Base-by-base conservation (phyloP, 1,140 invertebrate species). In the Drosophila ironensis region DNA sequence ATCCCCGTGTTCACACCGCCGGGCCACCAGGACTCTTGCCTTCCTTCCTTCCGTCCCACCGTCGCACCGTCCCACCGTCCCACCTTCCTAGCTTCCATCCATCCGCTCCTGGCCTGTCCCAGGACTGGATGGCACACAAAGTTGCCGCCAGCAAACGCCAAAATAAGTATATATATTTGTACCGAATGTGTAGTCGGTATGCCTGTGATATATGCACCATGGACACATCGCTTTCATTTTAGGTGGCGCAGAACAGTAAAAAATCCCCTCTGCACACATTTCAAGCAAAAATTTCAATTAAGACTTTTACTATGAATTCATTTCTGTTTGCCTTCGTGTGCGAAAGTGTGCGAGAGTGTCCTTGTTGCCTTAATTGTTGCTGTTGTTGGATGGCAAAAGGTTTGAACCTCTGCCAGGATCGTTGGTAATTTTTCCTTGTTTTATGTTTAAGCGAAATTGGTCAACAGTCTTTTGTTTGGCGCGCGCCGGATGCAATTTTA, bases 281-380 rank as follows among this genome's bases (percentile, higher is more conserved):
- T 73, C 50, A 54, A 66, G 78, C 73, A 84, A 84, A 84, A 84
- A 84, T 84, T 84, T 84, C 78, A 84, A 84, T 84, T 84, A 84
- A 84, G 78, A 84, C 78, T 84, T 82, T 82, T 74, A 47, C 80
- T 71, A 84, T 78, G 78, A 78, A 84, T 84, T 86, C 78, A 73
- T 78, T 84, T 72, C 52, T 70, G 45, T 57, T 60, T 51, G 60
- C 45, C 27, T 69, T 70, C 51, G 40, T 57, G 45, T 40, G 48
- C 27, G 40, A 41, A 33, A n/a, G n/a, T 47, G 27, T 52, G 53
- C 19, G 30, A 16, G 33, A 17, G 37, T 68, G 54, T 66, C 40
- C 67, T 60, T 56, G n/a, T n/a, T n/a, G 69, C 20, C 50, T 52
- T 66, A 51, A 53, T 56, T 69, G 17, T 54, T 27, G 25, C 69